phyloP scores from a whole-genome alignment of 2,888 invertebrate genomes.

The Dolichomitus sp. region DNA sequence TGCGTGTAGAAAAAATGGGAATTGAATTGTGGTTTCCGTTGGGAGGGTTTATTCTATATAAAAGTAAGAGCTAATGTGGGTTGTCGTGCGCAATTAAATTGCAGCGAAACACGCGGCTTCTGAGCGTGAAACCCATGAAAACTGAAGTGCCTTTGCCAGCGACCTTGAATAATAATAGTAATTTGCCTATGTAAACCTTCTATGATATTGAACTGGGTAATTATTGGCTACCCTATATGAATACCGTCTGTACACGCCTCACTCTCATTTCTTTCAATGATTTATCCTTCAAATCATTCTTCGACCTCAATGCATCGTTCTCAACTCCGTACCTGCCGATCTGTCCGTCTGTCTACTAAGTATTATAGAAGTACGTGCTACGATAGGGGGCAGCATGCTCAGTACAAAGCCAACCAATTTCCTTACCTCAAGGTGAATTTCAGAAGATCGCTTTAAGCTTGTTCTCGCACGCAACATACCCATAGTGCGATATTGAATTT shows the following conservation, averaged over 20 bases:
- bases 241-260: background rate
- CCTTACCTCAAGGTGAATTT: constrained; percentile 72
- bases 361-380: background rate
- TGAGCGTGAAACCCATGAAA: constrained; percentile 5
- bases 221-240: constrained; percentile 8
- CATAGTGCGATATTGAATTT: constrained; percentile 69
- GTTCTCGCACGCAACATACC: constrained; percentile 33
- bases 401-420: constrained; percentile 67
- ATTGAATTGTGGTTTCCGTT: background rate
- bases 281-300: constrained; percentile 8
- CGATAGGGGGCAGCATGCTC: background rate
- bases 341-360: background rate
- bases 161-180: constrained; percentile 26
- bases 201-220: constrained; percentile 46
- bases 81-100: background rate
- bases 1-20: background rate
- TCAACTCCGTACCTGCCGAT: background rate
- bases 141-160: background rate
- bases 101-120: background rate
- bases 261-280: background rate
- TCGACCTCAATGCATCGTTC: background rate
- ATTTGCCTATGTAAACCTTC: constrained; percentile 45
- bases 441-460: constrained; percentile 67
- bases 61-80: background rate
- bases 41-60: constrained; percentile 14